Base-by-base conservation (phyloP, 2,113 vertebrate genomes). In the Microtus montanus region DNA sequence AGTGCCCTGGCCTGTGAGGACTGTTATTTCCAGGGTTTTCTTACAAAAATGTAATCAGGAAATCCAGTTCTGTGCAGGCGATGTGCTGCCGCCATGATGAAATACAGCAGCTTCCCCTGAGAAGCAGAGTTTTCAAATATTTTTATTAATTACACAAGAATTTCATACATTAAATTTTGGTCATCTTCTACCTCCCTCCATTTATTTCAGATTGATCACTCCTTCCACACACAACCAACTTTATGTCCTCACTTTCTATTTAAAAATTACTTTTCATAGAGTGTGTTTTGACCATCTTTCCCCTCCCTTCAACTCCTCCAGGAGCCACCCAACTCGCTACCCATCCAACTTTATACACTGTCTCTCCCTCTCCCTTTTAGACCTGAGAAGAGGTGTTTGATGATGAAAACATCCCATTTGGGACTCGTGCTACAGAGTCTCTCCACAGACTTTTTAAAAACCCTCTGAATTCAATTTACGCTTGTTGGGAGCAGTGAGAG, bases 41-140 rank as follows among this genome's bases (percentile, higher is more conserved):
- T 75, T 84, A 87, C 38, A 74, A 87, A 64, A 93, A 84, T 93
- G 30, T 77, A 52, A 54, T 68, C 12, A 52, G 41, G 74, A 87
- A 93, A 20, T 52, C 77, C 66, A 96, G 52, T n/a, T 30, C 26
- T 85, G 15, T 78, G 17, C 28, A 74, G n/a, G 83, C 3, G 41
- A 41, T 14, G 83, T 26, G 90, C 73, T 63, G 63, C 64, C 41
- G 88, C 58, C 3, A 70, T 54, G 33, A 33, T 75, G 44, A 91
- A 93, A 87, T 44, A 26, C 14, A 86, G n/a, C 90, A 61, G 47
- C n/a, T 64, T 92, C 91, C 49, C 44, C 17, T 91, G 8, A 6
- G 63, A 41, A 71, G 58, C 44, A 19, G 14, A 66, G 47, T 20
- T 84, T 13, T 49, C 22, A 64, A 86, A 13, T 47, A 68, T 14